phyloP scores from a whole-genome alignment of 2,113 vertebrate genomes.

The Cyprinus carpio region DNA sequence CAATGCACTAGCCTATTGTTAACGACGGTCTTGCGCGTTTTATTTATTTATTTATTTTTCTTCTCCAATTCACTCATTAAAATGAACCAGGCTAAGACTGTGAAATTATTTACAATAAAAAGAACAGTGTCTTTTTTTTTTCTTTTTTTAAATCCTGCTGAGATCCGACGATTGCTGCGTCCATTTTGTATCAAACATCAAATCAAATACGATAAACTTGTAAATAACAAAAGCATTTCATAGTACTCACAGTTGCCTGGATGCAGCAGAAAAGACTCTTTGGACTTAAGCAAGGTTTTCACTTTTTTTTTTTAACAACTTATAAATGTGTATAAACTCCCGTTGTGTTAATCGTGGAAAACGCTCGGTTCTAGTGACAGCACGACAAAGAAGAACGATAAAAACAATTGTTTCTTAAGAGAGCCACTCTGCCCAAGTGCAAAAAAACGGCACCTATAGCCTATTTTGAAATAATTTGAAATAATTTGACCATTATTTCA shows the following conservation, averaged over 20 bases:
- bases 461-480: conserved; percentile 38
- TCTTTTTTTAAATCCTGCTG: background rate
- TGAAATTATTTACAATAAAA: conserved; percentile 37
- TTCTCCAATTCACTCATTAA: background rate
- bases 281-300: conserved; percentile 92
- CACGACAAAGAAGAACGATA: conserved; percentile 70
- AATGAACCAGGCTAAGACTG: conserved; percentile 26
- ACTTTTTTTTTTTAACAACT: conserved; percentile 72
- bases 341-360: conserved; percentile 73
- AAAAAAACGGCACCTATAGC: conserved; percentile 34
- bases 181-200: conserved; percentile 64
- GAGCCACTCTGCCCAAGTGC: conserved; percentile 36
- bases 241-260: conserved; percentile 93
- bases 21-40: background rate
- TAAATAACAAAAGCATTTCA: conserved; percentile 77
- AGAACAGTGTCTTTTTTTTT: too few relatives aligned
- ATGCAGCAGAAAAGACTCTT: conserved; percentile 99
- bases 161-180: conserved; percentile 57
- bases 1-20: conserved; percentile 6
- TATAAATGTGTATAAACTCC: conserved; percentile 74
- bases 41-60: too few relatives aligned
- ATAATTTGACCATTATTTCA: conserved; percentile 10
- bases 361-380: conserved; percentile 74
- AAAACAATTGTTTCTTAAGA: conserved; percentile 57
- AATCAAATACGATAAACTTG: conserved; percentile 64